Evolutionary conservation across 2,888 invertebrate species (phyloP), one percentile per base, ranked within the genome.

Genomic region (Drosophila koepferae): DNA sequence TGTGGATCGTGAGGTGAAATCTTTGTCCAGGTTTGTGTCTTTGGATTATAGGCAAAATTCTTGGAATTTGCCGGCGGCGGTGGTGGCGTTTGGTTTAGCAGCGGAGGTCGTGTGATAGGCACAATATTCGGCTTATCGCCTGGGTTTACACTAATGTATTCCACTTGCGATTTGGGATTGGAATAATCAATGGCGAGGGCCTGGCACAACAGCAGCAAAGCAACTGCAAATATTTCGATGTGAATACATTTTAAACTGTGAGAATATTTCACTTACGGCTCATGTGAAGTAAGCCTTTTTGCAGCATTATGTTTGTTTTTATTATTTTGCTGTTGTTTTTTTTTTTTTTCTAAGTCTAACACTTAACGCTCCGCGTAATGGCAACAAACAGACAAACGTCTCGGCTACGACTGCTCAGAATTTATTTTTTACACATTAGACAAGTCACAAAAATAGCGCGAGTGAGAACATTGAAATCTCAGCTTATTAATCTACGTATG

Each of bases 121-220:
- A 89, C 75, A 51, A 90, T 53, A 2, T 60, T 56, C 0, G 91
- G 89, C 54, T 81, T 86, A 49, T 31, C 63, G 14, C 48, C 74
- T 3, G 23, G 46, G 12, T 43, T 41, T 4, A 20, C 18, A n/a
- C 16, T 80, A n/a, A 92, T 84, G 31, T 92, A 81, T 67, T 92
- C 92, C 68, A 92, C 92, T 68, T 92, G 92, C 20, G 85, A 81
- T 76, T 91, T 91, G 12, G 91, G 91, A 76, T 91, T 89, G 34
- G 75, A 63, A 41, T 75, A 63, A 18, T 90, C 88, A 28, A 77
- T 40, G 5, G 74, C 54, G n/a, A 70, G 6, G 10, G 53, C 58
- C 14, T 54, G 64, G 28, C 51, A 65, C 10, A 77, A 2, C 54
- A 77, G 14, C 36, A 59, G 23, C 55, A 77, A 58, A 8, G 69